A percentile compares a stretch with the other conserved stretches of the same genome.
phyloP scores from a whole-genome alignment of 1,140 invertebrate genomes.

The Euglossa dilemma region DNA sequence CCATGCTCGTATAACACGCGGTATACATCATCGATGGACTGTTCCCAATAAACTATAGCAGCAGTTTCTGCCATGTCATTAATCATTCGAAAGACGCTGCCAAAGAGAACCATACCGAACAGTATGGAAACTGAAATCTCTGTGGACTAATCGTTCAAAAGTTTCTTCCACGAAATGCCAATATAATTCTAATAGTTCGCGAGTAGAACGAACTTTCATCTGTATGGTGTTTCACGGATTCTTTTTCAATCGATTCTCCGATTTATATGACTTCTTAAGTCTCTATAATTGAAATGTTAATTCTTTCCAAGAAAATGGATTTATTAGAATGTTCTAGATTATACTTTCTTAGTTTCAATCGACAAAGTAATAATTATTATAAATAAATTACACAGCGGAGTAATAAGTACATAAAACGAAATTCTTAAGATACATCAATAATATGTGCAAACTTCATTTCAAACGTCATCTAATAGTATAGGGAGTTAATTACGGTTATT shows the following conservation, averaged over 20 bases:
- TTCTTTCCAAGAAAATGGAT: neutral
- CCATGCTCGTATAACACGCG: constrained; percentile 1
- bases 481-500: too few species aligned
- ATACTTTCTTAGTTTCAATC: too few species aligned
- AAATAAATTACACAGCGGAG: too few species aligned
- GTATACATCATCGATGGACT: constrained; percentile 26
- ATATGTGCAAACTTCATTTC: too few species aligned
- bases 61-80: neutral
- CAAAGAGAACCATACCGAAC: constrained; percentile 10
- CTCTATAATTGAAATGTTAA: neutral
- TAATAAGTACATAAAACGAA: too few species aligned
- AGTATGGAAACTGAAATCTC: constrained; percentile 10
- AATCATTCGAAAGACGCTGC: constrained; percentile 9
- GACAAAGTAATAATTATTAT: too few species aligned
- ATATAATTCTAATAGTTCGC: neutral
- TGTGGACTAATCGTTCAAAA: constrained; percentile 14
- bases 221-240: neutral
- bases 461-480: too few species aligned
- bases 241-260: neutral
- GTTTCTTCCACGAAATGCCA: neutral
- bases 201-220: neutral
- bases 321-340: too few species aligned
- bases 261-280: neutral
- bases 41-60: constrained; percentile 20
- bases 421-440: too few species aligned